Base-by-base conservation (phyloP, 2,888 invertebrate genomes). In the Mellilla xanthometata region DNA sequence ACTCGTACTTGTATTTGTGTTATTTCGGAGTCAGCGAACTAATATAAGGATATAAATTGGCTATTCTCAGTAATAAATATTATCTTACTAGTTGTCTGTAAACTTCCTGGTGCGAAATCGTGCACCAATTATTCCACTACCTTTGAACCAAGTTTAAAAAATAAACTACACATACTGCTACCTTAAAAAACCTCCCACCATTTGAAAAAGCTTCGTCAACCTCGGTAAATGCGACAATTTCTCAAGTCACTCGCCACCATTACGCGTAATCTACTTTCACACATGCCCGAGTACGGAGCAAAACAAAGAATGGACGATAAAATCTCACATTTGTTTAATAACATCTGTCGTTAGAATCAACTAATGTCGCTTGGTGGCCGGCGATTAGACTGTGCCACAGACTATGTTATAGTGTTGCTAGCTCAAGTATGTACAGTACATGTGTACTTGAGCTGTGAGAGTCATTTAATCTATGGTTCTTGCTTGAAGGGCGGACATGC, bases 301-400 rank as follows among this genome's bases (percentile, higher is more conserved):
- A 78, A 81, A 74, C 73, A 77, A 76, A 72, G 70, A 64, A 63
- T 58, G 58, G 57, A 68, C 66, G 83, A 86, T 86, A 88, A 81
- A 79, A 88, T 85, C 81, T 81, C 69, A 53, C 81, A 81, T 81
- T 87, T 82, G 82, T 81, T 80, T 87, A 86, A 86, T 86, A 86
- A 76, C 83, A 74, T 72, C 65, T 65, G 79, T 84, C 85, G 80
- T 88, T 86, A 84, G 74, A 77, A 76, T 74, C 75, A 77, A 76
- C 76, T 81, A 77, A 81, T 81, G 85, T 79, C 71, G 69, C 56
- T 51, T 30, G 60, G 65, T 63, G 56, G 68, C 33, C 33, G 32
- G 68, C 63, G 61, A 53, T 62, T 75, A 72, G 72, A 64, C 71
- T 70, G 57, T 63, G 52, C 41, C 49, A 38, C 52, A 58, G 58